Evolutionary conservation across 2,113 vertebrate genomes (phyloP).

Genomic region (Campylomormyrus tamandua): DNA sequence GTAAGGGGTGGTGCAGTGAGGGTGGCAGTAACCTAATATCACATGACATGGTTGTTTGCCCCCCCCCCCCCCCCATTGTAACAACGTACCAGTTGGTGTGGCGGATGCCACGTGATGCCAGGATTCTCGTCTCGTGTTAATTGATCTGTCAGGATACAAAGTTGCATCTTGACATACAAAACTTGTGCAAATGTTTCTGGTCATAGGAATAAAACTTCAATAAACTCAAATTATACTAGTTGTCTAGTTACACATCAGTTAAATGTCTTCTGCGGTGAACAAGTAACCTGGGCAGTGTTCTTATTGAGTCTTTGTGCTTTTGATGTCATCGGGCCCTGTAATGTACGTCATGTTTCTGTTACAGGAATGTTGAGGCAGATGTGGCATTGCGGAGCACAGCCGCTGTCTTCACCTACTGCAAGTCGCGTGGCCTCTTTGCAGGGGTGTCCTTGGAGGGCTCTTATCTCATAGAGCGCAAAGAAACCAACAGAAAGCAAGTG

Average conservation of each 20-base stretch:
- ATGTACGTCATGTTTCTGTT: background rate
- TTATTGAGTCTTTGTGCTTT: background rate
- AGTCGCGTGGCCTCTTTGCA: conserved; percentile 85
- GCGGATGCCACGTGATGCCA: background rate
- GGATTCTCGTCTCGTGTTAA: background rate
- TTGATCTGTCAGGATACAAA: background rate
- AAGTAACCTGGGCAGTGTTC: background rate
- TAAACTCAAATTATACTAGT: background rate
- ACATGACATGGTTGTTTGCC: background rate
- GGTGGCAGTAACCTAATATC: background rate
- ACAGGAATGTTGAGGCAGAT: conserved; percentile 87
- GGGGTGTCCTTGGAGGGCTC: conserved; percentile 90
- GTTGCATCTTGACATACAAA: background rate
- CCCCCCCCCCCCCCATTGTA: background rate
- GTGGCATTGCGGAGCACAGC: conserved; percentile 81
- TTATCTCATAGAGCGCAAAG: conserved; percentile 87
- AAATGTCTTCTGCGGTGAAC: background rate
- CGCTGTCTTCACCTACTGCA: conserved; percentile 88
- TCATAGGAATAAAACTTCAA: background rate
- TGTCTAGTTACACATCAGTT: background rate
- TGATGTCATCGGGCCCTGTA: background rate
- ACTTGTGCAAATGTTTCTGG: background rate
- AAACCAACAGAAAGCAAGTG: conserved; percentile 89
- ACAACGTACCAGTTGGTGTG: background rate
- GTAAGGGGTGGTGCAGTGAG: background rate